Base-by-base conservation (phyloP, 2,113 vertebrate genomes). In the Oriolus oriolus region DNA sequence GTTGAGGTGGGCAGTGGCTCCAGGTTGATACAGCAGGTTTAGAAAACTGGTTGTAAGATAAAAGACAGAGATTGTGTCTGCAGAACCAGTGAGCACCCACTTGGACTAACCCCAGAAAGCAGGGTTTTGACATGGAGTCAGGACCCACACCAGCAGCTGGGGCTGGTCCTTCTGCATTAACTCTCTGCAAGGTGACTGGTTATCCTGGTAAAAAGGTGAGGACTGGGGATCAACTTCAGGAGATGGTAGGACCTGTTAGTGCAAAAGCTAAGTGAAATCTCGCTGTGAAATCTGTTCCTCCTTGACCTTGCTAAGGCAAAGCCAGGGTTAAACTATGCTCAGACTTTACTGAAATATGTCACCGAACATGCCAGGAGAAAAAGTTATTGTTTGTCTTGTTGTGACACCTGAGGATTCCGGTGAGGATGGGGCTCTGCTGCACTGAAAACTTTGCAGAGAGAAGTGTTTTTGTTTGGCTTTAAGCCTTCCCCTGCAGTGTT, bases 21-120 rank as follows among this genome's bases (percentile, higher is more conserved):
- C 20, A 8, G 78, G 19, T 2, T 7, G 14, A 50, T 31, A 26
- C 2, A 1, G 7, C 0, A 0, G 35, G 35, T 53, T 76, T 86
- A 69, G 76, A 57, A 95, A 78, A 66, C 20, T n/a, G 59, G 3
- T 69, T 57, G 28, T 30, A 30, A 45, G 39, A 53, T 53, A 15
- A 70, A 76, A 88, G 37, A 17, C 41, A 66, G 49, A 90, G 37
- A 14, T 28, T 59, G 28, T 71, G 44, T 41, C 44, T 69, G 33
- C 57, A n/a, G 81, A 75, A 60, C 11, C 2, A 2, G 26, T 28
- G 61, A 87, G 82, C 41, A 39, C 16, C 16, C 10, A 5, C 65
- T 30, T 44, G 49, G 54, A 41, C 44, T 76, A 59, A 85, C 10
- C 33, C 0, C 2, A 39, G 31, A 42, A 37, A 66, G 11, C 3